phyloP scores from a whole-genome alignment of 2,113 vertebrate species.

The Paedocypris sp. region DNA sequence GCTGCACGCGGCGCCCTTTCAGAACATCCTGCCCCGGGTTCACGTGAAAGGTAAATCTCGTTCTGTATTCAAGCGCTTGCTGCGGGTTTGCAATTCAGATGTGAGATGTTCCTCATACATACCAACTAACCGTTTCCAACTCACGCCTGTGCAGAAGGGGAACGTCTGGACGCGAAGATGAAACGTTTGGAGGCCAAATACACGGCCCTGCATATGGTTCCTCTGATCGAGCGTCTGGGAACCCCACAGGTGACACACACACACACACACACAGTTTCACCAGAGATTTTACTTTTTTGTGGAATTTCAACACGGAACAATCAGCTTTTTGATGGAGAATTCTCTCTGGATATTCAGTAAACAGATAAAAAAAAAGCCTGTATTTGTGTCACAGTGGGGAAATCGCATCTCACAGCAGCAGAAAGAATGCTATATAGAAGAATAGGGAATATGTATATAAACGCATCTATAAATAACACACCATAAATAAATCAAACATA shows the following conservation, averaged over 20 bases:
- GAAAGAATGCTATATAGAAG: no score
- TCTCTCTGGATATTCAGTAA: no score
- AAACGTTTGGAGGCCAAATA: constrained; percentile 80
- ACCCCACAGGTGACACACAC: constrained; percentile 68
- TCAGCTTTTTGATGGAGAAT: no score
- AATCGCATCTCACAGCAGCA: no score
- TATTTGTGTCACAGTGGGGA: no score
- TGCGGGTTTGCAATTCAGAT: background rate
- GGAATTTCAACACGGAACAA: no score
- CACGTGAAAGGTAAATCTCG: constrained; percentile 71
- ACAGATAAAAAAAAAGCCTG: no score
- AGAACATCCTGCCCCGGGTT: constrained; percentile 78
- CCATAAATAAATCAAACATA: no score
- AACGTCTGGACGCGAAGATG: constrained; percentile 83
- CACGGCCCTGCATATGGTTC: constrained; percentile 72
- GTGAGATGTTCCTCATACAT: background rate
- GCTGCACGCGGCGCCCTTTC: constrained; percentile 74
- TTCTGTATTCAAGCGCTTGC: background rate
- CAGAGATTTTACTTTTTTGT: no score
- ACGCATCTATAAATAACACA: no score
- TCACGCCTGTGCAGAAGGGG: constrained; percentile 61
- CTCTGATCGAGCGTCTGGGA: constrained; percentile 76
- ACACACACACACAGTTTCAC: no score
- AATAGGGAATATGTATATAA: no score
- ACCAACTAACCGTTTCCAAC: background rate